Evolutionary conservation across 2,888 invertebrate species (phyloP).

Genomic region (Drosophila kokeensis): DNA sequence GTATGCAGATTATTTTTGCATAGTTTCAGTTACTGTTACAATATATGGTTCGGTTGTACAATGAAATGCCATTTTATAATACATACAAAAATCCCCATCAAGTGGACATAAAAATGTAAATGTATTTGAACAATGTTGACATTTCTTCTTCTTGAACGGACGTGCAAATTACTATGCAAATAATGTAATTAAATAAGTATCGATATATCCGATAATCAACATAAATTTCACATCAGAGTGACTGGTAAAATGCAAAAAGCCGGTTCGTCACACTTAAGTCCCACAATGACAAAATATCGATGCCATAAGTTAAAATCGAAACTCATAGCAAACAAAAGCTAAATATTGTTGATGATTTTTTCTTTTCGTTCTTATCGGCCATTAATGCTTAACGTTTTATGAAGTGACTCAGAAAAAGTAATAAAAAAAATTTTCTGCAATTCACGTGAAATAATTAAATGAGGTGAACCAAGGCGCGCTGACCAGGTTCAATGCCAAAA

Average conservation of each 20-base stretch:
- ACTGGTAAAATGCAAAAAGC: constrained; percentile 44
- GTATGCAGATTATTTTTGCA: background rate
- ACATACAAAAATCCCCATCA: background rate
- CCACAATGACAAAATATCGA: constrained; percentile 38
- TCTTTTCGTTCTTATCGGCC: constrained; percentile 34
- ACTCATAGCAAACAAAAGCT: constrained; percentile 43
- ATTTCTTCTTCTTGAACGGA: constrained; percentile 2
- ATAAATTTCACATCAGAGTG: constrained; percentile 48
- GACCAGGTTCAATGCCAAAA: constrained; percentile 37
- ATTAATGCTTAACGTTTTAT: constrained; percentile 54
- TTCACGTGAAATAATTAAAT: constrained; percentile 74
- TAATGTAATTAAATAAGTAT: constrained; percentile 27
- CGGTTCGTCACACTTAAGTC: constrained; percentile 30
- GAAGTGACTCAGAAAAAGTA: constrained; percentile 57
- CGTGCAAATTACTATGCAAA: constrained; percentile 20
- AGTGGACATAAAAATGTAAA: constrained; percentile 2
- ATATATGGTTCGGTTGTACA: background rate
- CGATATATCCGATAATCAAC: constrained; percentile 33
- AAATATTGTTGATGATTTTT: constrained; percentile 8
- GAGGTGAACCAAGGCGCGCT: constrained; percentile 19
- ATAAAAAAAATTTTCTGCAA: constrained; percentile 54
- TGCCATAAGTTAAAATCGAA: constrained; percentile 44
- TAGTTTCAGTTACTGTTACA: background rate
- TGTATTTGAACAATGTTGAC: constrained; percentile 8
- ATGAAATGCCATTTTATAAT: background rate